Evolutionary conservation across 2,113 vertebrate genomes (phyloP).

Genomic region (Aspiorhynchus laticeps): DNA sequence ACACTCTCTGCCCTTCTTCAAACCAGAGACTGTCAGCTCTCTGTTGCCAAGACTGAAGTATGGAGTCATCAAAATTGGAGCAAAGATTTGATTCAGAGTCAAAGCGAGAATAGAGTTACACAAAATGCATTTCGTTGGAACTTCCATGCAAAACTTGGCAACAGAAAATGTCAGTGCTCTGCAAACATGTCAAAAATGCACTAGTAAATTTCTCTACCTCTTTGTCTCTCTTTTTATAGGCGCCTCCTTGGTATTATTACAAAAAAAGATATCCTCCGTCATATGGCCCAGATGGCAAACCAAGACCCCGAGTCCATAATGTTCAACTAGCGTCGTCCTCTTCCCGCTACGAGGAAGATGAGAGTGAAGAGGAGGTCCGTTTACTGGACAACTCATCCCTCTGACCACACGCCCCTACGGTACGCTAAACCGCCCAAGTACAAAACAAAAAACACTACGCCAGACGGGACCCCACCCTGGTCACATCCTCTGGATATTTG

Average conservation of each 20-base stretch:
- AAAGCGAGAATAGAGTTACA: background rate
- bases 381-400: constrained; percentile 89
- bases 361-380: constrained; percentile 82
- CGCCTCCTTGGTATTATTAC: constrained; percentile 99
- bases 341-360: constrained; percentile 77
- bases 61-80: background rate
- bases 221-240: constrained; percentile 72
- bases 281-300: constrained; percentile 99
- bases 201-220: constrained; percentile 22
- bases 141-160: background rate
- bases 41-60: background rate
- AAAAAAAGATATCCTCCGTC: constrained; percentile 99
- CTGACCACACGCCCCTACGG: constrained; percentile 72
- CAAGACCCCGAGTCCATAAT: constrained; percentile 98
- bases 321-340: constrained; percentile 94
- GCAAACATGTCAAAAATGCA: background rate
- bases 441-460: constrained; percentile 31
- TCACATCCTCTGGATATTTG: constrained; percentile 34
- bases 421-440: constrained; percentile 22
- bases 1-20: constrained; percentile 24
- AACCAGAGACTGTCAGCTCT: background rate
- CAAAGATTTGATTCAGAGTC: background rate
- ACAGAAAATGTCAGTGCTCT: background rate
- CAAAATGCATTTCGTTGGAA: background rate
- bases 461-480: constrained; percentile 32